phyloP scores from a whole-genome alignment of 2,113 vertebrate genomes.

The Chaetodon auriga region DNA sequence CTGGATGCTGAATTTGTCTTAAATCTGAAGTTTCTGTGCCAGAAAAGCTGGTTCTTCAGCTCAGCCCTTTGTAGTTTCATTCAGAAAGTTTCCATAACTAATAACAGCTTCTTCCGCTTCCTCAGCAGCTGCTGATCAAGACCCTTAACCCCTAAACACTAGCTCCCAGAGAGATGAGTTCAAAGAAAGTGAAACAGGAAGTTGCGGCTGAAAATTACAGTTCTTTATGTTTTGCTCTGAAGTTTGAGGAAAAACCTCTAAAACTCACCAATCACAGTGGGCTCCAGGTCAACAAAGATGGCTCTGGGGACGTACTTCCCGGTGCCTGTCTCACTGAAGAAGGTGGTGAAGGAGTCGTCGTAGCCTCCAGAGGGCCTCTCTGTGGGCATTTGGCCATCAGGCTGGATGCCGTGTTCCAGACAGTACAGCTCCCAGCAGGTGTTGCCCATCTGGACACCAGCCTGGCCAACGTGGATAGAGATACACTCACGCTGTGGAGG shows the following conservation, averaged over 20 bases:
- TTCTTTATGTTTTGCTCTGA: not conserved
- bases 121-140: not conserved
- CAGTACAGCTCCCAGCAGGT: conserved; percentile 79
- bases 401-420: conserved; percentile 76
- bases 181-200: not conserved
- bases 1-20: not conserved
- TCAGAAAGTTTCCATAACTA: not conserved
- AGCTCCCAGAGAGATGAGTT: not conserved
- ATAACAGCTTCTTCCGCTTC: not conserved
- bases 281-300: conserved; percentile 81
- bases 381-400: conserved; percentile 68
- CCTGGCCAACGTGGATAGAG: conserved; percentile 74
- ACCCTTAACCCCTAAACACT: not conserved
- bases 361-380: conserved; percentile 25
- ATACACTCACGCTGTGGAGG: conserved; percentile 72
- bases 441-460: conserved; percentile 79
- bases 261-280: conserved; percentile 76
- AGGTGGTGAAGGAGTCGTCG: conserved; percentile 81
- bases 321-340: conserved; percentile 76
- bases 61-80: not conserved
- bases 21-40: not conserved
- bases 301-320: conserved; percentile 78
- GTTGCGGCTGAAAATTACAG: not conserved
- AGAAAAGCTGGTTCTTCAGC: not conserved
- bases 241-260: not conserved